Evolutionary conservation across 2,888 invertebrate species (phyloP).

Genomic region (Druceiella hillmani): DNA sequence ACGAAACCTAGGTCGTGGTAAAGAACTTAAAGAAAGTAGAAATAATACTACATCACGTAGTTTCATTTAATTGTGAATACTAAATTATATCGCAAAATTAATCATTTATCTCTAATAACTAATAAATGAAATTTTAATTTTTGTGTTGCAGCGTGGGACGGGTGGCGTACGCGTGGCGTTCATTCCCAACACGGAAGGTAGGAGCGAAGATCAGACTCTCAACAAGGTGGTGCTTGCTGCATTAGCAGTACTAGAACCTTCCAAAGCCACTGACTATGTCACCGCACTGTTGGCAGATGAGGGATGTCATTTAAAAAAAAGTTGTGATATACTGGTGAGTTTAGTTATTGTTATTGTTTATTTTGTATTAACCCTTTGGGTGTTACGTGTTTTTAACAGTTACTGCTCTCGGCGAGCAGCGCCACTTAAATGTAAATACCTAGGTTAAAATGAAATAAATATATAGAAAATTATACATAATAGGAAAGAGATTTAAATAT

Average conservation of each 20-base stretch:
- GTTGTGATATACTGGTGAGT: conserved; percentile 54
- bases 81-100: no score
- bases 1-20: no score
- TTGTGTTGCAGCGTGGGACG: conserved; percentile 53
- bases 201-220: conserved; percentile 47
- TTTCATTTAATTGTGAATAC: no score
- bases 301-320: conserved; percentile 46
- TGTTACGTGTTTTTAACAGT: conserved; percentile 5
- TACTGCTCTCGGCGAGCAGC: conserved; percentile 12
- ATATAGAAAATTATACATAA: no score
- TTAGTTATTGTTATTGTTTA: conserved; percentile 3
- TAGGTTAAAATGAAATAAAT: no score
- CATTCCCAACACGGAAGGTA: conserved; percentile 61
- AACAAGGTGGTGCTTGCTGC: conserved; percentile 69
- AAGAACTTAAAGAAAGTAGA: no score
- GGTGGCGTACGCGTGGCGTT: conserved; percentile 66
- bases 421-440: no score
- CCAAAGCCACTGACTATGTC: conserved; percentile 55
- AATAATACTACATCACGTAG: no score
- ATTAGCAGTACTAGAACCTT: conserved; percentile 52
- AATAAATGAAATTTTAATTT: conserved; percentile 10
- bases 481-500: no score
- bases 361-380: conserved; percentile 2
- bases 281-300: conserved; percentile 53
- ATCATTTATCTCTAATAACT: no score